These are phyloP conservation scores for Ametastegia equiseti DNA, from an alignment of 2,888 invertebrate species.

Conservation along the genomic window DNA sequence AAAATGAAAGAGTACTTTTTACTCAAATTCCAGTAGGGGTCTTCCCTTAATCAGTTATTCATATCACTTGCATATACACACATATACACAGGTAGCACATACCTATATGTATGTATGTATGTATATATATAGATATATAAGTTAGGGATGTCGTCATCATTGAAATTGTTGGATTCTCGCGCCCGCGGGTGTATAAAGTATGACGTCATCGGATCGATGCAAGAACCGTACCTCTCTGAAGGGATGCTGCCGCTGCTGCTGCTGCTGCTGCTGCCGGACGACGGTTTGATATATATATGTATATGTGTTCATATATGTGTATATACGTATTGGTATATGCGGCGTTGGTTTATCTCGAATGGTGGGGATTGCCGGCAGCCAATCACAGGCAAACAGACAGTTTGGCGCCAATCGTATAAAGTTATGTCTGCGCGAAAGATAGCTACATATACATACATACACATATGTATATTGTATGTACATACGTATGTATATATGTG, in stretches of 20 bases:
- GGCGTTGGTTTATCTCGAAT: not conserved
- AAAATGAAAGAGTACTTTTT: no score
- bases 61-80: no score
- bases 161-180: not conserved
- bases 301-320: conserved; percentile 7
- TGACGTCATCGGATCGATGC: conserved; percentile 38
- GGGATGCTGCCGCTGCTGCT: no score
- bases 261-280: no score
- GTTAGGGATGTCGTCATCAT: not conserved
- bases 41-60: no score
- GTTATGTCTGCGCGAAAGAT: conserved; percentile 2
- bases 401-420: conserved; percentile 66
- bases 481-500: no score
- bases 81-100: not conserved
- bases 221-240: not conserved
- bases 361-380: conserved; percentile 56
- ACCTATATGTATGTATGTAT: not conserved
- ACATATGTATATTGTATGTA: no score
- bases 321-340: not conserved
- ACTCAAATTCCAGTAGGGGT: no score
- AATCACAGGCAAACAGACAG: conserved; percentile 65
- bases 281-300: no score
- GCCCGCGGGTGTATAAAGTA: not conserved
- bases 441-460: not conserved
- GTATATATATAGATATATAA: not conserved